Conservation (phyloP, 2,113 vertebrate species). For the Laticauda colubrina region DNA sequence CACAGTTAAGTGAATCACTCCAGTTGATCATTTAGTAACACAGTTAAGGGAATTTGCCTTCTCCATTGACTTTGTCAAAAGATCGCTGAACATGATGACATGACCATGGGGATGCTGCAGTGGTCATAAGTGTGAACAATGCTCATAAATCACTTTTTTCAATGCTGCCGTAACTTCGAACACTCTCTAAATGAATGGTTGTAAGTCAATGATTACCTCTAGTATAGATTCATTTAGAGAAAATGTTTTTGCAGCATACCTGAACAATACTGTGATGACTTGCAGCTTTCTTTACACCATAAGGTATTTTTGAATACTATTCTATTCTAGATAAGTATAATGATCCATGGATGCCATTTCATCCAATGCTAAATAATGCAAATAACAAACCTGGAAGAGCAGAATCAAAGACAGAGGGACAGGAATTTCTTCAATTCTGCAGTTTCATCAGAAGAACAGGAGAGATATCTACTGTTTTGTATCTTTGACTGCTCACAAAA, state of each 20-base stretch:
- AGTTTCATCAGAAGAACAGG: not conserved
- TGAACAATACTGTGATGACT: not conserved
- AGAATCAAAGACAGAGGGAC: not conserved
- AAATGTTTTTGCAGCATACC: not conserved
- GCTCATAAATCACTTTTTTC: not conserved
- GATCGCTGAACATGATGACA: not conserved
- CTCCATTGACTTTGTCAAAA: not conserved
- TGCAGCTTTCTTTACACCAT: not conserved
- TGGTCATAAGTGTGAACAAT: not conserved
- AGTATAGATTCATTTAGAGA: not conserved
- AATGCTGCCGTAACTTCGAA: not conserved
- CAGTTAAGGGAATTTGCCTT: not conserved
- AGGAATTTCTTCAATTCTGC: not conserved
- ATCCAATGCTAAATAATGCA: not conserved
- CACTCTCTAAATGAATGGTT: not conserved
- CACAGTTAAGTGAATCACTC: not conserved
- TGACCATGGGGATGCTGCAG: not conserved
- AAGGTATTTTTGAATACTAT: not conserved
- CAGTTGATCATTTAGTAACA: too few species aligned
- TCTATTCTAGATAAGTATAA: not conserved
- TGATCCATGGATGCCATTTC: not conserved
- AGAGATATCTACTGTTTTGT: not conserved
- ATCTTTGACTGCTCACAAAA: not conserved
- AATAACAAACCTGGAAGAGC: not conserved
- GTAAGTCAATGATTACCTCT: not conserved